These are phyloP conservation scores for Poeciliopsis turrubarensis DNA, from an alignment of 2,113 vertebrate species.

Conservation along the genomic window DNA sequence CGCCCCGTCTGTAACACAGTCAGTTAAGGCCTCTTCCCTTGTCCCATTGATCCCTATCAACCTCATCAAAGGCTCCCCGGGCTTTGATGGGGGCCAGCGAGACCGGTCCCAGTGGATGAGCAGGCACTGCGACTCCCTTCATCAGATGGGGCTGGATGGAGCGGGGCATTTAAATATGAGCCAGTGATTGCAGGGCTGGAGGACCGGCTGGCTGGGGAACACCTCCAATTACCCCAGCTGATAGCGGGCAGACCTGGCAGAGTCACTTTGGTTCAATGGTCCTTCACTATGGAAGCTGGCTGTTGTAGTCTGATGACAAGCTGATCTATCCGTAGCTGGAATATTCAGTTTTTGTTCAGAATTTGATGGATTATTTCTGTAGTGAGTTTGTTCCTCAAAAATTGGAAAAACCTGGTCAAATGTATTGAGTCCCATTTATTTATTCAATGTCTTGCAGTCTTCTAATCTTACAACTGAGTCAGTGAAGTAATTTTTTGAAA, in stretches of 20 bases:
- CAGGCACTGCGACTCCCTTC: constrained; percentile 56
- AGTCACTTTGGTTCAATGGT: background rate
- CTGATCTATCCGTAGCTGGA: background rate
- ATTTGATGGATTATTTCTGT: too few relatives aligned
- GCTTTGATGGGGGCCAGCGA: constrained; percentile 67
- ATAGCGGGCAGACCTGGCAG: background rate
- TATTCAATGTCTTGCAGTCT: too few relatives aligned
- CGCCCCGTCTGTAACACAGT: constrained; percentile 70
- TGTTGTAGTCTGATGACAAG: background rate
- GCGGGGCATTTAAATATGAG: constrained; percentile 19
- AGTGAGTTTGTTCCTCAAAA: too few relatives aligned
- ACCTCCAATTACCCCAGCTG: background rate
- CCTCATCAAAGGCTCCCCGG: constrained; percentile 71
- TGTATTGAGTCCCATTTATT: too few relatives aligned
- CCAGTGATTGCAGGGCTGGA: background rate
- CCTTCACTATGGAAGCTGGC: background rate
- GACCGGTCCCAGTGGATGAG: constrained; percentile 63
- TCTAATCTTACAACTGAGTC: too few relatives aligned
- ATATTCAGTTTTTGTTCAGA: background rate
- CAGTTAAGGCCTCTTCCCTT: constrained; percentile 68
- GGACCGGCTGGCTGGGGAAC: background rate
- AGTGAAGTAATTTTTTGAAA: too few relatives aligned
- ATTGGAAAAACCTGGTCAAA: too few relatives aligned
- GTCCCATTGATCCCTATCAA: constrained; percentile 77
- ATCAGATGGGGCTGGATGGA: constrained; percentile 2